A percentile compares a stretch with the other conserved stretches of the same genome.
phyloP scores from a whole-genome alignment of 1,140 invertebrate genomes.

The Protaetia brevitarsis region DNA sequence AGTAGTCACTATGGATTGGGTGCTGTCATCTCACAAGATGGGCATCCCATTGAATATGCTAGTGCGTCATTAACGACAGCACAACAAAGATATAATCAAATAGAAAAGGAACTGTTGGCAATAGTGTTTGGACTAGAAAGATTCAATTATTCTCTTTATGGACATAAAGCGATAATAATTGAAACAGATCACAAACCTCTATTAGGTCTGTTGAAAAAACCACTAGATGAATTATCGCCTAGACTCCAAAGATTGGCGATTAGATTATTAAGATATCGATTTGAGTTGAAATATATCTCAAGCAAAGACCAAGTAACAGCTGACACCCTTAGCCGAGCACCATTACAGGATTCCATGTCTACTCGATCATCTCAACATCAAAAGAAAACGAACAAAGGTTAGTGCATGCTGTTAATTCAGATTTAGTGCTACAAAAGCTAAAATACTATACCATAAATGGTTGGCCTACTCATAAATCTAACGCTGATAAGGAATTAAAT shows the following conservation, averaged over 20 bases:
- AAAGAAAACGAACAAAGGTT: not conserved
- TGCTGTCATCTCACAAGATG: too few species aligned
- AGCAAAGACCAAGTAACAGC: slow-evolving; percentile 41
- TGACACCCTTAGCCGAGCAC: slow-evolving; percentile 39
- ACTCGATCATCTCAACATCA: too few species aligned
- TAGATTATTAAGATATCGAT: too few species aligned
- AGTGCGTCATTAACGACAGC: slow-evolving; percentile 31
- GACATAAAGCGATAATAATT: slow-evolving; percentile 36
- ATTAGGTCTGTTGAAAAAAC: too few species aligned
- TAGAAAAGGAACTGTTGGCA: slow-evolving; percentile 53
- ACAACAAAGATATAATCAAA: slow-evolving; percentile 41
- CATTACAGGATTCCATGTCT: not conserved
- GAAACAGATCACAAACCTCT: too few species aligned
- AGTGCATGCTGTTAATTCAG: not conserved
- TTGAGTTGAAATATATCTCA: slow-evolving; percentile 38
- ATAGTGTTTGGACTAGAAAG: too few species aligned
- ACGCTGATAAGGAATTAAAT: not conserved
- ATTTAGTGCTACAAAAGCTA: not conserved
- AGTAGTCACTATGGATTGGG: too few species aligned
- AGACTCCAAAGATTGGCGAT: too few species aligned
- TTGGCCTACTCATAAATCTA: not conserved
- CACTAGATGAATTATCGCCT: too few species aligned
- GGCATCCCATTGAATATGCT: too few species aligned
- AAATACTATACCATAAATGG: not conserved
- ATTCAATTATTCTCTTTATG: slow-evolving; percentile 48